Conservation (phyloP, 2,888 invertebrate genomes). For the Dorcus parallelipipedus region DNA sequence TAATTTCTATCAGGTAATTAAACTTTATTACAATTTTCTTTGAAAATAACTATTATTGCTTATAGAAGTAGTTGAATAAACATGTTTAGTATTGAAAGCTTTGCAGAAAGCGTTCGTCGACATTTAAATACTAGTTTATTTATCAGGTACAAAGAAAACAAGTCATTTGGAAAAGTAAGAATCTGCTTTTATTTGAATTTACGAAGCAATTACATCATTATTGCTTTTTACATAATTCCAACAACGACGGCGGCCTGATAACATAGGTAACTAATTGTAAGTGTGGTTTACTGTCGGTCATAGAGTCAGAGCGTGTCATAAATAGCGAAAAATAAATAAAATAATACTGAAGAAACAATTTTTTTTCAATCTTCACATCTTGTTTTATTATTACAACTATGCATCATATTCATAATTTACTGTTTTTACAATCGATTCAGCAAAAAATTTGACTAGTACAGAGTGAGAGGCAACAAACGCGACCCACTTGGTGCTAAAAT, state of each 20-base stretch:
- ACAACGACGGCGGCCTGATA: constrained; percentile 33
- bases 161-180: not conserved
- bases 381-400: constrained; percentile 5
- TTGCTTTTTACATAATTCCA: constrained; percentile 2
- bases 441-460: constrained; percentile 31
- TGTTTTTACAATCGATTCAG: not conserved
- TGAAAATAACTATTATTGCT: no score
- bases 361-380: constrained; percentile 9
- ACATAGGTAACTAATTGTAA: constrained; percentile 36
- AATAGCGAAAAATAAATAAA: constrained; percentile 17
- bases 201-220: constrained; percentile 8
- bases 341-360: constrained; percentile 17
- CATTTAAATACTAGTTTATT: no score
- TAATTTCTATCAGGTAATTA: no score
- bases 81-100: no score
- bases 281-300: constrained; percentile 27
- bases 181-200: not conserved
- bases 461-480: constrained; percentile 9
- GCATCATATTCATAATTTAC: not conserved
- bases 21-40: no score
- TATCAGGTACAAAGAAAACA: not conserved
- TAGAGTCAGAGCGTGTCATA: constrained; percentile 15
- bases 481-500: constrained; percentile 14
- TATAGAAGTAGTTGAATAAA: no score
- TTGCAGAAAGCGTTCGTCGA: no score